Evolutionary conservation across 2,797 vertebrate genomes (phyloP).

Genomic region (Kryptopterus vitreolus): DNA sequence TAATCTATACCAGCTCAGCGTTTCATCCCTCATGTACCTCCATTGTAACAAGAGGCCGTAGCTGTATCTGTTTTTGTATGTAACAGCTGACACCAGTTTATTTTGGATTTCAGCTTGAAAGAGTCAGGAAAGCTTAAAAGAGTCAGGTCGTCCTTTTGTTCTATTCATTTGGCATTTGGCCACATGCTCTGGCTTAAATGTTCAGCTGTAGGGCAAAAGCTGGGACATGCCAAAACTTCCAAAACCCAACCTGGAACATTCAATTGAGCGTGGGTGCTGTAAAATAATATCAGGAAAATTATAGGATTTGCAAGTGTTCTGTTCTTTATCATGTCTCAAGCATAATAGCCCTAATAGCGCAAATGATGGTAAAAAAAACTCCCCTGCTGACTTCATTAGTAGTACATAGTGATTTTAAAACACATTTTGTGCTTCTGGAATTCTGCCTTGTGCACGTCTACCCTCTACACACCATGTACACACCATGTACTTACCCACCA

Average conservation of each 20-base stretch:
- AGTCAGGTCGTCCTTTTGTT: neutral
- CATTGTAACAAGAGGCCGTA: neutral
- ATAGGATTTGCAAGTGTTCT: slow-evolving; percentile 13
- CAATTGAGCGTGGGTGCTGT: neutral
- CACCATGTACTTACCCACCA: neutral
- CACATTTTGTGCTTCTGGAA: neutral
- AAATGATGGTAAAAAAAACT: slow-evolving; percentile 4
- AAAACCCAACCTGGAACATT: slow-evolving; percentile 9
- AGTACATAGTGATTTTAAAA: slow-evolving; percentile 3
- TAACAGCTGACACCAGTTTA: neutral
- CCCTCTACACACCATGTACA: neutral
- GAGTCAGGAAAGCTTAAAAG: too few species aligned
- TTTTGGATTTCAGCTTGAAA: neutral
- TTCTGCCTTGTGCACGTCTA: neutral
- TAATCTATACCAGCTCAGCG: neutral
- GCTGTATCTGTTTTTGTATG: neutral
- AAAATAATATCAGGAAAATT: slow-evolving; percentile 25
- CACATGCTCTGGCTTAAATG: neutral
- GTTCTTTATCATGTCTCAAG: slow-evolving; percentile 2
- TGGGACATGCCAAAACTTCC: neutral
- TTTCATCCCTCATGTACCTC: neutral
- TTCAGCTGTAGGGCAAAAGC: slow-evolving; percentile 6
- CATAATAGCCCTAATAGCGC: slow-evolving; percentile 7
- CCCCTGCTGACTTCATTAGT: neutral
- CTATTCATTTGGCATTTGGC: neutral